These are phyloP conservation scores for Sanderia malayensis DNA, from an alignment of 30 jellyfish, hydroid and myxozoan genomes.

Conservation along the genomic window DNA sequence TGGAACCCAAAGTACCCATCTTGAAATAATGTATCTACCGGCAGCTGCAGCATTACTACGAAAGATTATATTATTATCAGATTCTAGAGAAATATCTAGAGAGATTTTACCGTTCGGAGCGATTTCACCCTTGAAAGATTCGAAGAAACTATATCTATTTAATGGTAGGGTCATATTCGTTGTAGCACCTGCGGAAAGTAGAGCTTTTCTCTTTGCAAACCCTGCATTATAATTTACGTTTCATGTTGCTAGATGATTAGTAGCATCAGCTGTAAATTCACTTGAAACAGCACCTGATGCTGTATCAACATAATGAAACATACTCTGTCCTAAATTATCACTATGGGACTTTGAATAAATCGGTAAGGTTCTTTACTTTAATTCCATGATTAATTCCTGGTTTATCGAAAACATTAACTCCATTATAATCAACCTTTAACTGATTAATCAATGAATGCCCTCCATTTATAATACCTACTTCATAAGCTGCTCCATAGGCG, in stretches of 20 bases:
- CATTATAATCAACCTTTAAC: constrained; percentile 20
- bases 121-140: constrained; percentile 15
- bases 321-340: constrained; percentile 12
- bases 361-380: constrained; percentile 11
- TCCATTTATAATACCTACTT: constrained; percentile 25
- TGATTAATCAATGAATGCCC: constrained; percentile 30
- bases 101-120: constrained; percentile 27
- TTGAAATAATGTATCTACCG: constrained; percentile 6
- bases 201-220: constrained; percentile 40
- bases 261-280: constrained; percentile 1
- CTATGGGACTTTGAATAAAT: constrained; percentile 30
- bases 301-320: constrained; percentile 38
- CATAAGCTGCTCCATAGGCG: constrained; percentile 19
- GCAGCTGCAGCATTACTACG: constrained; percentile 18
- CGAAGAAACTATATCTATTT: constrained; percentile 24
- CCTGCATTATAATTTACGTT: constrained; percentile 7
- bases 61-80: constrained; percentile 31
- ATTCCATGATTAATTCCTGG: constrained; percentile 26
- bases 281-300: neutral
- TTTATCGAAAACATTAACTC: constrained; percentile 26
- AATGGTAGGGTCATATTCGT: constrained; percentile 12
- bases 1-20: constrained; percentile 31
- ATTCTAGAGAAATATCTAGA: constrained; percentile 20
- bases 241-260: neutral
- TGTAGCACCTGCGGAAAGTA: constrained; percentile 22